A percentile compares a stretch with the other conserved stretches of the same genome.
Conservation (phyloP, 53 echinoderm and acorn worm genomes). For the Crossaster papposus region DNA sequence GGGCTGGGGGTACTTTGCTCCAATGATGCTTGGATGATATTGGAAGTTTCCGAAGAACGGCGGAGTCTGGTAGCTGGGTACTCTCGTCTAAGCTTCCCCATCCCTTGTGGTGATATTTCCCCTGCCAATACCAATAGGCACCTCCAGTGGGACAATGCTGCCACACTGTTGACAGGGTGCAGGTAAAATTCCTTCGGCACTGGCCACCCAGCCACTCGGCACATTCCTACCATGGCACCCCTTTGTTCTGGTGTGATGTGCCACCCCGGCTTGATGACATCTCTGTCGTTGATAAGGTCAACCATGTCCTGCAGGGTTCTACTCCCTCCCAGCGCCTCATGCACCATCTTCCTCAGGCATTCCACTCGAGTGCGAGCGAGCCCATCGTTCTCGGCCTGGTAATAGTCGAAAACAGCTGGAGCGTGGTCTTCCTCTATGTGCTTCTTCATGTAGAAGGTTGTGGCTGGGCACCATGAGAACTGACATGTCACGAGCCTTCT, state of each 20-base stretch:
- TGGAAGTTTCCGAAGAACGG: background rate
- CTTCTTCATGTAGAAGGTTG: background rate
- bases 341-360: background rate
- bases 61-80: background rate
- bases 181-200: background rate
- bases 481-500: background rate
- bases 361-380: background rate
- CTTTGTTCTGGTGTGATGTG: background rate
- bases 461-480: background rate
- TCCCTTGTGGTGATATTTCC: background rate
- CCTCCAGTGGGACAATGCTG: constrained; percentile 18
- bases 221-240: background rate
- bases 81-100: background rate
- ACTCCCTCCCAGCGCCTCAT: background rate
- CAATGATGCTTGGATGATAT: background rate
- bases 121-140: background rate
- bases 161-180: background rate
- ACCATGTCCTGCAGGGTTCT: background rate
- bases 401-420: background rate
- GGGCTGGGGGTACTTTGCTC: background rate
- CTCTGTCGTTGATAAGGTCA: background rate
- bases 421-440: background rate
- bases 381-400: background rate
- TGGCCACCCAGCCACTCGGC: background rate
- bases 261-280: background rate